Base-by-base conservation (phyloP, 92 coral and sea anemone genomes). In the Heteractis magnifica region DNA sequence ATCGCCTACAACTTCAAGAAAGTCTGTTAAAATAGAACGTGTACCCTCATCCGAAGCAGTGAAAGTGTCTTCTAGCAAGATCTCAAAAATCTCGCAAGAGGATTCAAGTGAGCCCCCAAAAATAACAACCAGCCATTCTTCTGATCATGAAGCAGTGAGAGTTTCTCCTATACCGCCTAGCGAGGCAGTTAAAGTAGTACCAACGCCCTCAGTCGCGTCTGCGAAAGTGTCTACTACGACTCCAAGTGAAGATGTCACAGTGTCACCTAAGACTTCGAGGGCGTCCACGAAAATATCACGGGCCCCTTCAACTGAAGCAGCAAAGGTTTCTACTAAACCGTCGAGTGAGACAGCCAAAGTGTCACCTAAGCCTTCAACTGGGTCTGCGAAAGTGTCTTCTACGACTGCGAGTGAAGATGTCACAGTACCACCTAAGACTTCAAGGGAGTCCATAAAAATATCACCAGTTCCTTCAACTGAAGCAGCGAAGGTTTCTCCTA, bases 21-120 rank as follows among this genome's bases (percentile, higher is more conserved):
- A 70, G 16, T 23, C 84, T 18, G 58, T 55, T 8, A 65, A 65
- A 80, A 15, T 80, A 75, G 16, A 76, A n/a, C 16, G 49, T 8
- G 52, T 50, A 23, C 19, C 78, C 18, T 71, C 78, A 15, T 11
- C 85, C 8, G 78, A 20, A 52, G 55, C 78, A 4, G 78, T 62
- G 49, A 81, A 71, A 8, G 19, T 81, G 34, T 14, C 85, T 23
- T 52, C 77, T n/a, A 58, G 44, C 44, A n/a, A 79, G 59, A 48
- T 34, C 83, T 55, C 73, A n/a, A 74, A 74, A 49, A 80, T 82
- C n/a, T 20, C 52, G 1, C 72, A 71, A 0, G 74, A 82, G 9
- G 7, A 72, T 49, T 82, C 86, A 34, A 65, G 6, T 8, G 84
- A 55, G 48, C 3, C 71, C 9, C 49, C 77, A n/a, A 81, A 81